A percentile compares a stretch with the other conserved stretches of the same genome.
Conservation (phyloP, 1,140 invertebrate genomes). For the Branchinecta lindahli region DNA sequence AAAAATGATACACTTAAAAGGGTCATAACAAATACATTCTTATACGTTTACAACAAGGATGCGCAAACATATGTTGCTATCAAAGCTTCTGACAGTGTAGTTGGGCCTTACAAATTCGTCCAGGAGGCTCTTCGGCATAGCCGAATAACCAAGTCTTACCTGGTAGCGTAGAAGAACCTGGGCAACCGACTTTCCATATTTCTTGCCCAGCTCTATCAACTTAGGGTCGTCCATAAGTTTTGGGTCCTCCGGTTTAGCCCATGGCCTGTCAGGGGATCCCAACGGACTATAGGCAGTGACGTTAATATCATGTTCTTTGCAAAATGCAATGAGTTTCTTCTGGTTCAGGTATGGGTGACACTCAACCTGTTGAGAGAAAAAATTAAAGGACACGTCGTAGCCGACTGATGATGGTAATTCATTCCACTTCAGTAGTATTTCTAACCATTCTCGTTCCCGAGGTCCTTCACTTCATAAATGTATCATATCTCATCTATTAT, state of each 20-base stretch:
- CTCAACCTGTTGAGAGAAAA: constrained; percentile 29
- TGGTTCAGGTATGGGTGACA: constrained; percentile 37
- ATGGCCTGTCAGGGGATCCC: constrained; percentile 37
- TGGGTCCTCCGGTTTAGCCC: constrained; percentile 44
- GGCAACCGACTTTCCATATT: constrained; percentile 48
- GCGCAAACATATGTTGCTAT: too few relatives aligned
- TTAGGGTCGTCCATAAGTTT: constrained; percentile 43
- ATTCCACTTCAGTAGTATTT: too few relatives aligned
- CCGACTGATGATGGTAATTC: too few relatives aligned
- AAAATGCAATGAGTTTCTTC: constrained; percentile 32
- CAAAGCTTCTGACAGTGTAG: too few relatives aligned
- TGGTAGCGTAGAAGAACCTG: constrained; percentile 52
- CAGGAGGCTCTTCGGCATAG: constrained; percentile 37
- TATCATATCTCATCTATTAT: too few relatives aligned
- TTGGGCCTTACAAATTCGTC: too few relatives aligned
- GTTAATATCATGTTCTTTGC: constrained; percentile 31
- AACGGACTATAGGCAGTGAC: constrained; percentile 37
- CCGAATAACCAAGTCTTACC: constrained; percentile 25
- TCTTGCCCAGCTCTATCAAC: constrained; percentile 44
- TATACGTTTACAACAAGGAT: too few relatives aligned
- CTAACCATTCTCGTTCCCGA: too few relatives aligned
- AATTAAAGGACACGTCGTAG: not conserved
- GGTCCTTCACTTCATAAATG: too few relatives aligned
- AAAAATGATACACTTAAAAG: too few relatives aligned
- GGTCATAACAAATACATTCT: too few relatives aligned